Conservation (phyloP, 2,797 vertebrate species). For the Babyrousa celebensis region DNA sequence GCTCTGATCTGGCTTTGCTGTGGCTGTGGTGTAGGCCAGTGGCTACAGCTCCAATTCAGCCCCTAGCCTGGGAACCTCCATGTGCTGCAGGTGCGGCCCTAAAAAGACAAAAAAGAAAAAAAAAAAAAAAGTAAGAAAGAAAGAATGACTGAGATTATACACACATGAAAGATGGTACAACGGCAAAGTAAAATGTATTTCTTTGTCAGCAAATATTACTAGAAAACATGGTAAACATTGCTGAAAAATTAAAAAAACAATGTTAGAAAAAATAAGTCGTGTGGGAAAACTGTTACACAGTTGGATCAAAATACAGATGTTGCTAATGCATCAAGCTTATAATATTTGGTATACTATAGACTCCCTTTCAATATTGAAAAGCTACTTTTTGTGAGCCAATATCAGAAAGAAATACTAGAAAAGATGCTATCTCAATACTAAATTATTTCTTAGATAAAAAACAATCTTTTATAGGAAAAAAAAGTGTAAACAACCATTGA, state of each 20-base stretch:
- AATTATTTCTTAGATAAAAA: slow-evolving; percentile 74
- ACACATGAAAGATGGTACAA: background rate
- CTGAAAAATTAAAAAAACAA: slow-evolving; percentile 43
- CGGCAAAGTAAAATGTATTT: slow-evolving; percentile 36
- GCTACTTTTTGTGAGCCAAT: background rate
- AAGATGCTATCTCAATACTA: background rate
- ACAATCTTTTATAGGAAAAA: slow-evolving; percentile 32
- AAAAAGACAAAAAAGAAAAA: too few relatives aligned
- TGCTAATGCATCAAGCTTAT: background rate
- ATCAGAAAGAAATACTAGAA: background rate
- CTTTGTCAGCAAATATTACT: slow-evolving; percentile 71
- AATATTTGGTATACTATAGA: slow-evolving; percentile 1
- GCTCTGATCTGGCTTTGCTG: too few relatives aligned
- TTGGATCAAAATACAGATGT: slow-evolving; percentile 77
- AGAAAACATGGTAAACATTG: slow-evolving; percentile 43
- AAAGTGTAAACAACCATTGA: slow-evolving; percentile 39
- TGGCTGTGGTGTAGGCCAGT: too few relatives aligned
- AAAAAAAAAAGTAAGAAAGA: too few relatives aligned
- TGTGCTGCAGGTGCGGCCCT: too few relatives aligned
- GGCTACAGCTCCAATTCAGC: too few relatives aligned
- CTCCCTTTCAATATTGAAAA: slow-evolving; percentile 64
- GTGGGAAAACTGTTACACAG: background rate
- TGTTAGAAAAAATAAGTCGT: slow-evolving; percentile 26
- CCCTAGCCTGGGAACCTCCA: too few relatives aligned
- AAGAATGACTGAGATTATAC: slow-evolving; percentile 59